These are phyloP conservation scores for Apeira syringaria DNA, from an alignment of 2,888 invertebrate species.

Conservation along the genomic window DNA sequence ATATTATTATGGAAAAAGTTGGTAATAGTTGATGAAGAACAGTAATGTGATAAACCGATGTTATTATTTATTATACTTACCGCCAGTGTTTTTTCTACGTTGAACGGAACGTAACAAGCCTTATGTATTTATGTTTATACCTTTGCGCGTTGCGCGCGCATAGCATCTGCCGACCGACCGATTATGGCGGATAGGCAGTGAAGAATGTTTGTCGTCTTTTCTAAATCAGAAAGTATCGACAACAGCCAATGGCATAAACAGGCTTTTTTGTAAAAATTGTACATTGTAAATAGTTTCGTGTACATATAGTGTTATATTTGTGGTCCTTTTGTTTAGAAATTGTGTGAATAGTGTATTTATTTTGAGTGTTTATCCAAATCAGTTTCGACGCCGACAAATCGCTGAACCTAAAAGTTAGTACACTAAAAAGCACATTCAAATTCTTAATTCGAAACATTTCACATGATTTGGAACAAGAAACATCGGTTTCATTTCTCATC, in stretches of 20 bases:
- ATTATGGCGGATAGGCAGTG: conserved; percentile 82
- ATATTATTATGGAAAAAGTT: no score
- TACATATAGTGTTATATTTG: conserved; percentile 89
- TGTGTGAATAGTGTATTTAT: conserved; percentile 85
- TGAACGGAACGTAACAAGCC: conserved; percentile 21
- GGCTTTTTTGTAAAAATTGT: conserved; percentile 85
- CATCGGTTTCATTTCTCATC: conserved; percentile 61
- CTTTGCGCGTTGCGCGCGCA: conserved; percentile 83
- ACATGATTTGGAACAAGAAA: conserved; percentile 40
- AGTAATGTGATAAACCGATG: no score
- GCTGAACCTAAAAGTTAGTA: conserved; percentile 70
- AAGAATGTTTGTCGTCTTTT: conserved; percentile 81
- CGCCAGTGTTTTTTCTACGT: conserved; percentile 19
- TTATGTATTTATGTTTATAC: conserved; percentile 71
- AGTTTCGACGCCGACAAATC: conserved; percentile 85
- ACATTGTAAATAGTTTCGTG: conserved; percentile 89
- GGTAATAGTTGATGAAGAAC: no score
- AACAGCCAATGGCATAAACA: conserved; percentile 87
- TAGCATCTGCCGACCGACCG: conserved; percentile 69
- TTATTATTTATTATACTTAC: no score
- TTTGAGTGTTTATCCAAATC: conserved; percentile 84
- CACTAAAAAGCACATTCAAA: conserved; percentile 61
- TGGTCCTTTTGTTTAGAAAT: conserved; percentile 83
- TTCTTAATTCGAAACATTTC: conserved; percentile 49
- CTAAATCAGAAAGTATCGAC: conserved; percentile 85